Conservation (phyloP, 53 echinoderm and acorn worm genomes). For the Patiria pectinifera region DNA sequence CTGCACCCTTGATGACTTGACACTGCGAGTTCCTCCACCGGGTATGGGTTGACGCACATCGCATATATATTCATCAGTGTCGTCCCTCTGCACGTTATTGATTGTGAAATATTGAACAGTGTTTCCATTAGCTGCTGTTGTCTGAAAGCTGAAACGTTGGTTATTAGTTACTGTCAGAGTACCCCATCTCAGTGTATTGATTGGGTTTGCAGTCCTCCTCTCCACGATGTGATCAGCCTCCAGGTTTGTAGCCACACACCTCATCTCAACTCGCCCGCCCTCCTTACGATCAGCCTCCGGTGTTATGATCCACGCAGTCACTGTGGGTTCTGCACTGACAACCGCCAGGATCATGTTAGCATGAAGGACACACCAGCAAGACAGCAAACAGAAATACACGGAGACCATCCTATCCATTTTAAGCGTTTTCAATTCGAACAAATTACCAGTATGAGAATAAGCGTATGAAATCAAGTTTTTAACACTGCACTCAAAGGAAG, state of each 20-base stretch:
- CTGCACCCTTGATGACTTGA: conserved; percentile 6
- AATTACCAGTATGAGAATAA: no score
- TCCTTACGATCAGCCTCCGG: conserved; percentile 35
- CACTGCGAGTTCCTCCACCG: not conserved
- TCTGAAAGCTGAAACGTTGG: not conserved
- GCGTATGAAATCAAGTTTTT: no score
- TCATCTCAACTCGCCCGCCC: conserved; percentile 36
- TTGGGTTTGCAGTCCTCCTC: not conserved
- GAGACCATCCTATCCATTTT: not conserved
- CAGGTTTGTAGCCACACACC: conserved; percentile 33
- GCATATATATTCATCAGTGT: conserved; percentile 41
- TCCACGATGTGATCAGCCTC: no score
- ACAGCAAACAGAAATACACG: not conserved
- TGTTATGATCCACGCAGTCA: conserved; percentile 22
- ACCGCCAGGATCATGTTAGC: not conserved
- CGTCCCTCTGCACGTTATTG: not conserved
- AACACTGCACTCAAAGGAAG: no score
- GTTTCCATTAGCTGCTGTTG: not conserved
- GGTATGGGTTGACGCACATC: not conserved
- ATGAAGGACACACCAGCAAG: not conserved
- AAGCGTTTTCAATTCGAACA: no score
- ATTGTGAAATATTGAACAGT: not conserved
- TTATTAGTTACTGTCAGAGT: not conserved
- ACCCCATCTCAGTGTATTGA: not conserved
- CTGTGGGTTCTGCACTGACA: conserved; percentile 30